Evolutionary conservation across 2,113 vertebrate species (phyloP), one percentile per base, ranked within the genome.

Genomic region (Strix aluco): DNA sequence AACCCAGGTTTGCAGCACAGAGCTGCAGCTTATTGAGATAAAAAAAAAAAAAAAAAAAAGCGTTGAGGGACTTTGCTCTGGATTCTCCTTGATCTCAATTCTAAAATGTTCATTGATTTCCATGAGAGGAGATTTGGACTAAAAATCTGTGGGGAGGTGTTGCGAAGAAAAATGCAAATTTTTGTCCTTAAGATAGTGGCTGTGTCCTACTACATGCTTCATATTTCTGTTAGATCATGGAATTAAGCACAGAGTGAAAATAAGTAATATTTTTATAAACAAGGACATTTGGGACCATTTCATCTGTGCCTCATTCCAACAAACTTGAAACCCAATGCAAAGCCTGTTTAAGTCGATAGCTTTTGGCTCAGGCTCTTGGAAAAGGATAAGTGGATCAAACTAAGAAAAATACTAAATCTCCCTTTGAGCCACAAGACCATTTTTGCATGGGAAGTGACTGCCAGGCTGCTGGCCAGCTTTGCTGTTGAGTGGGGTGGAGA

Each of bases 21-120:
- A 70, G 26, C 20, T 66, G 20, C 29, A 78, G 51, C 23, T 96
- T 77, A 34, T 1, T 66, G 44, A 88, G 34, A 44, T 32, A 84
- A 83, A 51, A 17, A 46, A 46, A 44, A 36, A 36, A 36, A 36
- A 36, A 36, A 36, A 44, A 82, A 67, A 72, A 90, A 77, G 2
- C 1, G 0, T 14, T 66, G 46, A 58, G 25, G 23, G 23, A 49
- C 20, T 70, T 25, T 83, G 71, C 23, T 83, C 75, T 71, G 38
- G 18, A 88, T 78, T 21, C 3, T 81, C 25, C 52, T 46, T 86
- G 63, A 81, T 78, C 38, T 92, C 26, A 71, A 23, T 92, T 81
- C 49, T 63, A 44, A 93, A 94, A 81, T 25, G 32, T 5, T 67
- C 57, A 57, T 32, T 75, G 77, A 86, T 92, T 95, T 93, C 86